Evolutionary conservation across 2,888 invertebrate species (phyloP).

Genomic region (Geotrupes spiniger): DNA sequence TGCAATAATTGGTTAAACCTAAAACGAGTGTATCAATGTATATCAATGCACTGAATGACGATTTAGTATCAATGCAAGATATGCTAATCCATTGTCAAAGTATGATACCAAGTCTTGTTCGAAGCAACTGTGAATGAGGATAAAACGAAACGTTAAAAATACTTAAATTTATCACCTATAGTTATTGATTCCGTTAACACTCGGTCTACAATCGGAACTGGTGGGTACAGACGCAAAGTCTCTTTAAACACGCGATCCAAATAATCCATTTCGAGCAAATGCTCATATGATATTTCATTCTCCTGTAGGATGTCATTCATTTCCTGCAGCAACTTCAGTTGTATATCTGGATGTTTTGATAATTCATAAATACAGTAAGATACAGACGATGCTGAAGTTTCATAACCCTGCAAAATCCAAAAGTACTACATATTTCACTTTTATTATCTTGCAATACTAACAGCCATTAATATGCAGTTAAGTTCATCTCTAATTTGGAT

Average conservation of each 20-base stretch:
- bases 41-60: too few species aligned
- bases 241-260: constrained; percentile 20
- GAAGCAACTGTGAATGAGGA: too few species aligned
- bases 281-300: constrained; percentile 5
- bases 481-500: too few species aligned
- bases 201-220: constrained; percentile 17
- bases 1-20: too few species aligned
- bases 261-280: constrained; percentile 14
- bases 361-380: constrained; percentile 23
- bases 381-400: constrained; percentile 25
- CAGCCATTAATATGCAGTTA: too few species aligned
- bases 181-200: constrained; percentile 9
- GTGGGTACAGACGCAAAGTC: constrained; percentile 9
- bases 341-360: constrained; percentile 11
- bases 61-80: too few species aligned
- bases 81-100: too few species aligned
- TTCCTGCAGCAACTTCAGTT: constrained; percentile 16
- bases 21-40: too few species aligned
- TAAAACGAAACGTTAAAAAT: too few species aligned
- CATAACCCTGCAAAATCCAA: constrained; percentile 31
- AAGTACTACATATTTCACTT: too few species aligned
- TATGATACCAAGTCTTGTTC: too few species aligned
- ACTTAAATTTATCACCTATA: constrained; percentile 9
- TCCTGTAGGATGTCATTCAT: constrained; percentile 9
- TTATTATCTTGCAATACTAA: too few species aligned